Evolutionary conservation across 1,140 invertebrate genomes (phyloP), one percentile per base, ranked within the genome.

Genomic region (Ganaspis sp.): DNA sequence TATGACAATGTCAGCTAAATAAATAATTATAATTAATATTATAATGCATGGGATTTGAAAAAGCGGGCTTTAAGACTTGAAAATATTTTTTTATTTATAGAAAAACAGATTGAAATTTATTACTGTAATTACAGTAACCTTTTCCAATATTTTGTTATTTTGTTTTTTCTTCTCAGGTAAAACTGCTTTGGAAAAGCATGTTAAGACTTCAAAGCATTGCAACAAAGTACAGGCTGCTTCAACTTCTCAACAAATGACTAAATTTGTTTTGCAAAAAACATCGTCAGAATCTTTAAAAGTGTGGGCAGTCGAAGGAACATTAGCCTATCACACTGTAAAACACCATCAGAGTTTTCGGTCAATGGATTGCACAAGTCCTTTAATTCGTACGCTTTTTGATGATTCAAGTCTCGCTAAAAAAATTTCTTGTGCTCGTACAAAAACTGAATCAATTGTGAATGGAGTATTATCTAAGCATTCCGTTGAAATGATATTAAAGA

Each of bases 401-500:
- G 72, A 73, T 72, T 78, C 76, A 23, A n/a, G 12, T 26, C 64
- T 75, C 19, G 74, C 71, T 1, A 38, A 75, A 76, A 76, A 78
- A 72, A 64, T 77, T 2, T 75, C 79, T 6, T 78, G 21, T 49
- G 34, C 49, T 17, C 34, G 72, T 21, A 38, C 78, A 8, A 73
- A 80, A 70, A 73, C 77, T 29, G 73, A 79, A 34, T 81, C 83
- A 9, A 83, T 87, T 26, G 72, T 83, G 4, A 71, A 42, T 23
- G 79, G 80, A 45, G 74, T 87, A 69, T 74, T 85, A 23, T 73
- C 77, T 21, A 77, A 74, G 11, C 74, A 79, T 72, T 74, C 78
- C n/a, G 64, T 77, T 34, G 45, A 82, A 21, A 40, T 74, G 71
- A n/a, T 83, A 49, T 40, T 53, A n/a, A 34, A 80, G 45, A 70